Conservation (phyloP, 2,113 vertebrate genomes). For the Rhynchomys soricoides region DNA sequence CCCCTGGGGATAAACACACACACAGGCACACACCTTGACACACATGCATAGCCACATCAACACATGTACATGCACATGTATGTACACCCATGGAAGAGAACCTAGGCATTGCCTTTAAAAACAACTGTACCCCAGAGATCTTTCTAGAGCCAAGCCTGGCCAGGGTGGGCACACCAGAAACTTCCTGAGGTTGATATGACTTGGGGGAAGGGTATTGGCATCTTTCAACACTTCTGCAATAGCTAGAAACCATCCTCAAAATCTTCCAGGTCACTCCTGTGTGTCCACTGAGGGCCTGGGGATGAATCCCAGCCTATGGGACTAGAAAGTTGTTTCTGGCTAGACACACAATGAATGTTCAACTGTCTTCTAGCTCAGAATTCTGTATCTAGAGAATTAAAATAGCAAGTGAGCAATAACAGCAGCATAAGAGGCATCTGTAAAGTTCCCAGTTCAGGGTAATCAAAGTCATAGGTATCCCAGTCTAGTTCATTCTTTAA, state of each 20-base stretch:
- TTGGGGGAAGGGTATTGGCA: neutral
- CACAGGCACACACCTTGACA: neutral
- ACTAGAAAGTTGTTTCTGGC: neutral
- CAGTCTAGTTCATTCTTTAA: neutral
- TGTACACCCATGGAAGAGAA: neutral
- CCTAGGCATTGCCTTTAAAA: neutral
- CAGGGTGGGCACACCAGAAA: neutral
- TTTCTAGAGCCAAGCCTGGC: neutral
- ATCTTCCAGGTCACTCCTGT: neutral
- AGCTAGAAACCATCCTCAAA: constrained; percentile 12
- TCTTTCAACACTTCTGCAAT: neutral
- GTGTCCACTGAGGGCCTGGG: neutral
- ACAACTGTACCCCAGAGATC: neutral
- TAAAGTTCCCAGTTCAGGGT: neutral
- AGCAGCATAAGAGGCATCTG: neutral
- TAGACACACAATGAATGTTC: neutral
- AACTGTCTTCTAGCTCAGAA: neutral
- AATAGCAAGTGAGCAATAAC: neutral
- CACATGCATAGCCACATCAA: neutral
- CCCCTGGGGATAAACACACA: neutral
- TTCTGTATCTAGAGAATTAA: no score
- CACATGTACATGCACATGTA: neutral
- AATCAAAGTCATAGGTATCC: neutral
- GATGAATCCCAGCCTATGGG: neutral
- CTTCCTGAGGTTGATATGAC: neutral